Conservation (phyloP, 2,888 invertebrate species). For the Athripsodes cinereus region DNA sequence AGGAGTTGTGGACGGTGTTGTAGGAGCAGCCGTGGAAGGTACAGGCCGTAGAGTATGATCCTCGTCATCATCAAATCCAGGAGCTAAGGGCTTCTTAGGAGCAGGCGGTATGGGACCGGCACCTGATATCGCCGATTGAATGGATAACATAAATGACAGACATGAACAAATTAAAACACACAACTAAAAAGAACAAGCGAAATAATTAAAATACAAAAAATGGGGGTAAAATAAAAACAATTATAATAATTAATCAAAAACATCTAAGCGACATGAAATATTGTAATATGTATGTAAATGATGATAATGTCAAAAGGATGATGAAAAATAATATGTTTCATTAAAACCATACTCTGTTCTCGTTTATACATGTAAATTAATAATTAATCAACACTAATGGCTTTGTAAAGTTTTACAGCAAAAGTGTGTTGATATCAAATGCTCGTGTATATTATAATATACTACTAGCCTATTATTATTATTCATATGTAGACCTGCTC, state of each 20-base stretch:
- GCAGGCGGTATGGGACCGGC: conserved; percentile 11
- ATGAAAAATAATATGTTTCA: no score
- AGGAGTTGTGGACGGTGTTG: conserved; percentile 1
- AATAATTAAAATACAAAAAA: not conserved
- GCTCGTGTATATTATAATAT: no score
- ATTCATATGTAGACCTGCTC: no score
- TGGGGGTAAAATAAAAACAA: not conserved
- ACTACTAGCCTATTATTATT: no score
- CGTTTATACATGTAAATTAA: no score
- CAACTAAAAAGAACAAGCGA: not conserved
- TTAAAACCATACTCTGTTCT: no score
- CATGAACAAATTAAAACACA: not conserved
- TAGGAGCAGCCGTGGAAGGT: conserved; percentile 27
- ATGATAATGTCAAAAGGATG: no score
- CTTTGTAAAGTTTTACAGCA: no score
- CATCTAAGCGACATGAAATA: not conserved
- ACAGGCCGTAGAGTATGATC: conserved; percentile 22
- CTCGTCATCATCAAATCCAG: conserved; percentile 46
- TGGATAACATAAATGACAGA: not conserved
- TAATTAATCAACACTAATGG: no score
- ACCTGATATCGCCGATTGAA: conserved; percentile 10
- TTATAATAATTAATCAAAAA: not conserved
- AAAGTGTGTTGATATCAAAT: no score
- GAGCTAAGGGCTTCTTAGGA: conserved; percentile 21
- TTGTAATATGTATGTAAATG: not conserved